A percentile compares a stretch with the other conserved stretches of the same genome.
Evolutionary conservation across 2,113 vertebrate genomes (phyloP).

Genomic region (Cottus gobio): DNA sequence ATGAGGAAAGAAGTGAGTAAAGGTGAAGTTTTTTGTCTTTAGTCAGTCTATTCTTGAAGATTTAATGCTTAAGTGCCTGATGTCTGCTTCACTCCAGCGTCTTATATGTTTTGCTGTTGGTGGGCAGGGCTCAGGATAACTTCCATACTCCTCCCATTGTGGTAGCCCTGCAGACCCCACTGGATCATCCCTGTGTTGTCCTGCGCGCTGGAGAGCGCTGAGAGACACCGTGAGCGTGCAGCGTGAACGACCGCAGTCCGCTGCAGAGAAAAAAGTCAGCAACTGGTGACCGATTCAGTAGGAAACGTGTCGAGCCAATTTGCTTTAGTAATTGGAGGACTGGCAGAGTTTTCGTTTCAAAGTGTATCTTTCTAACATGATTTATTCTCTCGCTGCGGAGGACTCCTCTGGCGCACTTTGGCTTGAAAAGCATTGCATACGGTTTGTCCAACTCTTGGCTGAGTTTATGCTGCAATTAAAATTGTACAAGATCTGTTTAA

Average conservation of each 20-base stretch:
- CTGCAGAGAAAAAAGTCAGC: conserved; percentile 35
- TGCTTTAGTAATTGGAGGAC: conserved; percentile 48
- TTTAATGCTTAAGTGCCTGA: conserved; percentile 70
- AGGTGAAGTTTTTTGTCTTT: conserved; percentile 27
- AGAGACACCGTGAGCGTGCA: conserved; percentile 54
- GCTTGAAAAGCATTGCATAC: conserved; percentile 14
- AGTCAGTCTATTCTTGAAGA: conserved; percentile 55
- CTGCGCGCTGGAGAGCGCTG: conserved; percentile 40
- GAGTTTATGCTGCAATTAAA: background rate
- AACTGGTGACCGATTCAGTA: conserved; percentile 57
- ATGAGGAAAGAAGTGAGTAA: conserved; percentile 6
- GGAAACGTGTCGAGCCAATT: conserved; percentile 50
- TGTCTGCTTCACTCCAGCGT: conserved; percentile 65
- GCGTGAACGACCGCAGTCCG: conserved; percentile 16
- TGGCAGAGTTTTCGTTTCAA: conserved; percentile 39
- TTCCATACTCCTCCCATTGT: conserved; percentile 85
- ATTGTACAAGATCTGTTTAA: background rate
- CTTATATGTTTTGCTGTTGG: conserved; percentile 82
- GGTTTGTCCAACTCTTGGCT: conserved; percentile 44
- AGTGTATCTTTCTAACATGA: conserved; percentile 28
- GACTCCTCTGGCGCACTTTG: conserved; percentile 24
- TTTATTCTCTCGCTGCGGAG: conserved; percentile 29
- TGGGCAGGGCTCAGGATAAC: conserved; percentile 83
- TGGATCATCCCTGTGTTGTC: conserved; percentile 65
- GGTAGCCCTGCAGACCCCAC: conserved; percentile 77